Evolutionary conservation across 2,113 vertebrate species (phyloP).

Genomic region (Symphodus melops): DNA sequence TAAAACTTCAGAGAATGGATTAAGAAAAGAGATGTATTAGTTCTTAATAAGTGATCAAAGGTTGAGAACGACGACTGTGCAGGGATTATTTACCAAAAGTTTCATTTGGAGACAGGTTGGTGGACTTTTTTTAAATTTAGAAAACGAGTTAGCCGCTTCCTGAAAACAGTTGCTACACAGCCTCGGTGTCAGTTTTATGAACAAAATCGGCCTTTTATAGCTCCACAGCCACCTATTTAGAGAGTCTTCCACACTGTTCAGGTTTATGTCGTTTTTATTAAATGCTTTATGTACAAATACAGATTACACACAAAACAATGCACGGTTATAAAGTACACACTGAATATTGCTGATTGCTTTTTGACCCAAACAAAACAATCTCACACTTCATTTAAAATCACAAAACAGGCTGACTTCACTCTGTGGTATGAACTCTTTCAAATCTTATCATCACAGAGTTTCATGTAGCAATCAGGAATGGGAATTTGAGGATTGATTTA

Average conservation of each 20-base stretch:
- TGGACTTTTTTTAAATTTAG: conserved; percentile 89
- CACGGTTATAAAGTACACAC: conserved; percentile 91
- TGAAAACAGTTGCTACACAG: conserved; percentile 91
- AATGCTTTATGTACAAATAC: conserved; percentile 96
- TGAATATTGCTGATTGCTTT: conserved; percentile 89
- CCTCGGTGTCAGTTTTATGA: conserved; percentile 88
- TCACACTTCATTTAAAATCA: conserved; percentile 92
- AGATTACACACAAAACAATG: conserved; percentile 98
- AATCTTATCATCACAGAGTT: conserved; percentile 83
- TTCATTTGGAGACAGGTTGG: conserved; percentile 83
- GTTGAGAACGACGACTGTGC: conserved; percentile 92
- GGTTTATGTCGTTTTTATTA: conserved; percentile 94
- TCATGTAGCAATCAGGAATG: conserved; percentile 81
- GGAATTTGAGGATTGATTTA: conserved; percentile 77
- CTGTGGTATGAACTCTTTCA: conserved; percentile 77
- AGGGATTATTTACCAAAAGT: conserved; percentile 92
- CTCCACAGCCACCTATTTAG: conserved; percentile 92
- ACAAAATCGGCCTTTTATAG: conserved; percentile 82
- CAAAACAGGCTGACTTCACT: conserved; percentile 86
- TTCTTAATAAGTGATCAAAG: conserved; percentile 91
- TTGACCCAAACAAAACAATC: conserved; percentile 90
- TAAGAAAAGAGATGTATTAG: conserved; percentile 97
- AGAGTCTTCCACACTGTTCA: conserved; percentile 96
- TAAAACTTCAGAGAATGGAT: conserved; percentile 93
- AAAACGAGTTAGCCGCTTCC: conserved; percentile 91